A percentile compares a stretch with the other conserved stretches of the same genome.
These are phyloP conservation scores for Schizopygopsis malacanthus DNA, from an alignment of 2,797 vertebrate species.

Conservation along the genomic window DNA sequence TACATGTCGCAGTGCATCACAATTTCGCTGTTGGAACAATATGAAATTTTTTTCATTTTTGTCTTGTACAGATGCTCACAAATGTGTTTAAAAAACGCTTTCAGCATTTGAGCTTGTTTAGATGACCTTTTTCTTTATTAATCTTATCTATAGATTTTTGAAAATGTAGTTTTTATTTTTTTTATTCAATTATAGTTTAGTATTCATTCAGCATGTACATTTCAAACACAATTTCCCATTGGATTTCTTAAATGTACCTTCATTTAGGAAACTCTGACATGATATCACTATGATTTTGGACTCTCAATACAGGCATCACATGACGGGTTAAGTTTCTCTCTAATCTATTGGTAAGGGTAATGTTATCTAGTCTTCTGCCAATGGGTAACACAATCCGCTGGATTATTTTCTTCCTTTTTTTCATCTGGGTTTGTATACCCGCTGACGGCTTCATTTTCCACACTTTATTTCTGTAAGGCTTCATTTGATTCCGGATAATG, in stretches of 20 bases:
- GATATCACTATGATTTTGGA: neutral
- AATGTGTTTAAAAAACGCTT: neutral
- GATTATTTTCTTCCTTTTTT: neutral
- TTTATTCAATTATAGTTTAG: neutral
- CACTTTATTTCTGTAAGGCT: slow-evolving; percentile 9
- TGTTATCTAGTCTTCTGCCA: neutral
- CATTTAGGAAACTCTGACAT: neutral
- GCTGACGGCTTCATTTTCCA: slow-evolving; percentile 11
- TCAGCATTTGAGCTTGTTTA: neutral
- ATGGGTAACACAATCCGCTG: neutral
- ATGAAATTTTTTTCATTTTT: neutral
- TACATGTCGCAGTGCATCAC: neutral
- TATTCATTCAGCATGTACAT: neutral
- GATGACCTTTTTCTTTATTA: neutral
- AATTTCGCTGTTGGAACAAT: neutral
- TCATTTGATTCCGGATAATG: slow-evolving; percentile 28
- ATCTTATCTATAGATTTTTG: neutral
- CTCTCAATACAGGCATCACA: neutral
- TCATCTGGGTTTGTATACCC: neutral
- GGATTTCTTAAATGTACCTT: neutral
- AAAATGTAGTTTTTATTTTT: neutral
- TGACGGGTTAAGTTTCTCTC: neutral
- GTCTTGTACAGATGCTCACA: neutral
- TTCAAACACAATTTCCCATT: neutral
- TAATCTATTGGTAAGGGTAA: neutral